phyloP scores from a whole-genome alignment of 2,113 vertebrate genomes.

The human region GRCh38 chr11:64389001-64389500 shows the following conservation, averaged over 20 bases:
- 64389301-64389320: neutral
- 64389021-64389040: neutral
- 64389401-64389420: neutral
- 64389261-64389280: neutral
- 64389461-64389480: neutral
- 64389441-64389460: fast-evolving
- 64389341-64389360: neutral
- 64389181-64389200: neutral
- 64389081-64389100: constrained; percentile 50
- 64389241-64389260: neutral
- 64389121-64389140: neutral
- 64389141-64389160: neutral
- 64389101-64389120: fast-evolving
- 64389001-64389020: neutral
- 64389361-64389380: neutral
- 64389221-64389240: neutral
- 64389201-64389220: neutral
- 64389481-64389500: neutral
- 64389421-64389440: fast-evolving
- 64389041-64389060: neutral
- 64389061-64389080: neutral
- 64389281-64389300: neutral
- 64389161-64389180: neutral
- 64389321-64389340: neutral
- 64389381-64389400: neutral